phyloP scores from a whole-genome alignment of 2,113 vertebrate species.

The Otus sunia region DNA sequence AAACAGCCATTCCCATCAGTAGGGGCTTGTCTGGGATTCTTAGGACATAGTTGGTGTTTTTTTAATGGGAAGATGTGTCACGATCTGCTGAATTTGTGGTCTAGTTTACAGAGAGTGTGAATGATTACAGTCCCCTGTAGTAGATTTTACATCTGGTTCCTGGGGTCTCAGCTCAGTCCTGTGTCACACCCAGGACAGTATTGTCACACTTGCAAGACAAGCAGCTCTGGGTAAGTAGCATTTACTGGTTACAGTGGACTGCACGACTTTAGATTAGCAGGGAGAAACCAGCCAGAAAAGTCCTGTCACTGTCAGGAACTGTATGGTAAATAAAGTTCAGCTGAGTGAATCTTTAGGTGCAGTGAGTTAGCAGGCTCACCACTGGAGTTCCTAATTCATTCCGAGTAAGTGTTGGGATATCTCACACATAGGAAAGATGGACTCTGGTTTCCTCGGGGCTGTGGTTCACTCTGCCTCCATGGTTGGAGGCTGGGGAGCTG shows the following conservation, averaged over 20 bases:
- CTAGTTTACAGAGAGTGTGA: background rate
- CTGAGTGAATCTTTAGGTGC: background rate
- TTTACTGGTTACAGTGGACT: background rate
- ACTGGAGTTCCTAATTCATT: background rate
- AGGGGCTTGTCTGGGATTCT: background rate
- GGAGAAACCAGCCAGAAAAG: background rate
- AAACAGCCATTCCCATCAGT: background rate
- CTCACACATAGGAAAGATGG: background rate
- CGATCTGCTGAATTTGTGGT: background rate
- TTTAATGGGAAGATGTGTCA: background rate
- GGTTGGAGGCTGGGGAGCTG: background rate
- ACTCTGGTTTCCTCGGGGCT: background rate
- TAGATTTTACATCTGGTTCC: background rate
- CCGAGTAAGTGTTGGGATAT: background rate
- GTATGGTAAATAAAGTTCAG: background rate
- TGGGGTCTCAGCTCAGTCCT: background rate
- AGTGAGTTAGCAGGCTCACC: background rate
- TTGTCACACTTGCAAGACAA: background rate
- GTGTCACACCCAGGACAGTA: background rate
- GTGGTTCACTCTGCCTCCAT: background rate
- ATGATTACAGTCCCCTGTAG: background rate
- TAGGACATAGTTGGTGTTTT: background rate
- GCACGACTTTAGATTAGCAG: fast-evolving
- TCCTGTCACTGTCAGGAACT: background rate
- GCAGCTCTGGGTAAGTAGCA: background rate